phyloP scores from a whole-genome alignment of 2,797 vertebrate species.

The Scleropages formosus region DNA sequence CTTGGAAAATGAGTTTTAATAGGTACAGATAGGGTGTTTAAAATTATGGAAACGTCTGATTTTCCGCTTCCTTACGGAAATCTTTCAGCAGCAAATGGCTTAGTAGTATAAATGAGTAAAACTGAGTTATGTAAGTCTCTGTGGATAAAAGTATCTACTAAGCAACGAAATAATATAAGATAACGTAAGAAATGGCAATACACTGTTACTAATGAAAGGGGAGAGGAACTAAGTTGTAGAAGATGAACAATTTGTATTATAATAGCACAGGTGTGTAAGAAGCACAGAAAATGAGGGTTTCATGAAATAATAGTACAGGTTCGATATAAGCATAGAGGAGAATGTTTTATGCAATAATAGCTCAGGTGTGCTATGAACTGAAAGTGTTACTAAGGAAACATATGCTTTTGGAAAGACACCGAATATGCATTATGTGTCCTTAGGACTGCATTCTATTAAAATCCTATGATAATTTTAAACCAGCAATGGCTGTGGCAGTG shows the following conservation, averaged over 20 bases:
- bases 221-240: neutral
- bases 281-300: neutral
- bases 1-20: neutral
- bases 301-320: too few relatives aligned
- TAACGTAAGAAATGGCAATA: neutral
- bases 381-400: too few relatives aligned
- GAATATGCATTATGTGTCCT: too few relatives aligned
- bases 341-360: too few relatives aligned
- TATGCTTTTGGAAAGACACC: too few relatives aligned
- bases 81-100: neutral
- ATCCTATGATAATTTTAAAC: too few relatives aligned
- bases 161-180: conserved; percentile 1
- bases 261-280: neutral
- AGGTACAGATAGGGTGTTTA: neutral
- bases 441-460: too few relatives aligned
- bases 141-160: conserved; percentile 8
- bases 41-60: neutral
- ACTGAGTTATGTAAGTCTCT: neutral
- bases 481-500: neutral
- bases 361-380: too few relatives aligned
- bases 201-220: neutral
- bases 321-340: too few relatives aligned
- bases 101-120: neutral
- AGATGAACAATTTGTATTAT: neutral
- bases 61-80: neutral